Conservation (phyloP, 2,888 invertebrate genomes). For the Epinotia nisella region DNA sequence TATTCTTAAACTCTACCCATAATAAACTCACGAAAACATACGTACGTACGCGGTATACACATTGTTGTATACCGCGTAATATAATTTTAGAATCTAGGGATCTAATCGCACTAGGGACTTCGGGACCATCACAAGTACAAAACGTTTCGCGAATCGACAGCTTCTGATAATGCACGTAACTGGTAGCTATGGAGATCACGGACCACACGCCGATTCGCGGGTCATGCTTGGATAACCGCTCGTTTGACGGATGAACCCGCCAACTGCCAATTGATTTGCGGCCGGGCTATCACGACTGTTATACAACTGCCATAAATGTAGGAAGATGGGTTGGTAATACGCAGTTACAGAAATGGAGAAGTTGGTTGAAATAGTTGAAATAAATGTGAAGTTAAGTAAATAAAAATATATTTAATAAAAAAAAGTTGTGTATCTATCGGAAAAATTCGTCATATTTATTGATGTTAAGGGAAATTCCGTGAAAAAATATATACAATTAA, state of each 20-base stretch:
- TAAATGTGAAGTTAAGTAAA: not conserved
- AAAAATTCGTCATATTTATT: too few species aligned
- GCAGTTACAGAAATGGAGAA: not conserved
- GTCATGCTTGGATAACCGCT: slow-evolving; percentile 24
- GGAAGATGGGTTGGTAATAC: slow-evolving; percentile 25
- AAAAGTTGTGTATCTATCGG: too few species aligned
- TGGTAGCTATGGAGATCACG: slow-evolving; percentile 24
- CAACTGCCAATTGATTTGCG: slow-evolving; percentile 23
- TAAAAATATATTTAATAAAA: too few species aligned
- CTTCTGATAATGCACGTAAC: slow-evolving; percentile 45
- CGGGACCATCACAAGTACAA: not conserved
- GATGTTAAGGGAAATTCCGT: too few species aligned
- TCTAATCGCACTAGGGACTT: too few species aligned
- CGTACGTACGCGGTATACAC: too few species aligned
- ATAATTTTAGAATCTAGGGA: too few species aligned
- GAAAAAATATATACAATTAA: too few species aligned
- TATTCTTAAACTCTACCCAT: too few species aligned
- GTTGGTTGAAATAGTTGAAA: not conserved
- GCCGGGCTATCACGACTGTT: slow-evolving; percentile 18
- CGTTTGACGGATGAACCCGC: slow-evolving; percentile 5
- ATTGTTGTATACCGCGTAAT: too few species aligned
- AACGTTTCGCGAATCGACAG: not conserved
- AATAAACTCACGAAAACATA: too few species aligned
- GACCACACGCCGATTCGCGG: slow-evolving; percentile 12
- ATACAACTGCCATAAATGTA: slow-evolving; percentile 30